Evolutionary conservation across 2,113 vertebrate genomes (phyloP).

Genomic region (Neofelis nebulosa): DNA sequence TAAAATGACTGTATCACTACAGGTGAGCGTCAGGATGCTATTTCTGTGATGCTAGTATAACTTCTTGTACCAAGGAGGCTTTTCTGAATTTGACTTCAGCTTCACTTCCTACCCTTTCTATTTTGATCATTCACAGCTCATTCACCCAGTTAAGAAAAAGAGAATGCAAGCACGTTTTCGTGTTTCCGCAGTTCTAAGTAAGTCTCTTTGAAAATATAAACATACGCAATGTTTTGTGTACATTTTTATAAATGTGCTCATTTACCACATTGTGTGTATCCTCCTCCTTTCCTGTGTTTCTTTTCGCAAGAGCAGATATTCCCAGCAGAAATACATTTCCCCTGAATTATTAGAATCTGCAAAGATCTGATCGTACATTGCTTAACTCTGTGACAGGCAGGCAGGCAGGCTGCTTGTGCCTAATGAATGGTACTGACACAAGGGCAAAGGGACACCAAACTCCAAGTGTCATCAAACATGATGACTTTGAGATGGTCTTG

Average conservation of each 20-base stretch:
- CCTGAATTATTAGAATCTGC: neutral
- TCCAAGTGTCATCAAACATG: neutral
- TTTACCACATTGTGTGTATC: neutral
- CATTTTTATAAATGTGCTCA: neutral
- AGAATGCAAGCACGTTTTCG: neutral
- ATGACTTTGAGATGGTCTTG: neutral
- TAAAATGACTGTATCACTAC: slow-evolving; percentile 60
- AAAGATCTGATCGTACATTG: neutral
- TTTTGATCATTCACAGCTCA: neutral
- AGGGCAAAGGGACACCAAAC: neutral
- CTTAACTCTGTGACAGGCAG: neutral
- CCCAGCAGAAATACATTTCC: neutral
- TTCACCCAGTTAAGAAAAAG: neutral
- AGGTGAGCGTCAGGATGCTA: slow-evolving; percentile 26
- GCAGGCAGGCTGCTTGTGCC: neutral
- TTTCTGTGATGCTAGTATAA: neutral
- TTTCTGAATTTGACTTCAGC: slow-evolving; percentile 52
- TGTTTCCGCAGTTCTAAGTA: neutral
- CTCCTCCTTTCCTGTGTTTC: neutral
- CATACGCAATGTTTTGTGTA: neutral
- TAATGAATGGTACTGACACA: neutral
- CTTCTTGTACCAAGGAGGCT: slow-evolving; percentile 37
- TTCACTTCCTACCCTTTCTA: neutral
- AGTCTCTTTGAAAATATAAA: neutral
- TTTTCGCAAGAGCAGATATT: neutral